Evolutionary conservation across 2,888 invertebrate genomes (phyloP), one percentile per base, ranked within the genome.

Genomic region (Melinopterus prodromus): DNA sequence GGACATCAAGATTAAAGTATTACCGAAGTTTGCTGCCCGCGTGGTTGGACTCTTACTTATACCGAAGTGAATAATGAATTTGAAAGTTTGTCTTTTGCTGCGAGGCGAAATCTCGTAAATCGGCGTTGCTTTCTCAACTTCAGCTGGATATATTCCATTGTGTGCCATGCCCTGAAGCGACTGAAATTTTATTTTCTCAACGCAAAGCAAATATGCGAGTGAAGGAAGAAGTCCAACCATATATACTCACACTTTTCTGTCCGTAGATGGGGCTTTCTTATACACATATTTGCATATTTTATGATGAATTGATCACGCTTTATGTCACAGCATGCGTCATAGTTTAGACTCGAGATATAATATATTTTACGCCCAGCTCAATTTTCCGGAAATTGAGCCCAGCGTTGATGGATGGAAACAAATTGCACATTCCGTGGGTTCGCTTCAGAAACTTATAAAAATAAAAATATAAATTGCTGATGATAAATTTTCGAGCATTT

Each of bases 1-100:
- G 5, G 53, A 53, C 53, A 53, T 53, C 53, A 53, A 12, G 53
- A 53, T 53, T 53, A 53, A 53, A 53, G 53, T 53, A 2, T 53
- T 53, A 53, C 7, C 9, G 12, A 53, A 53, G 53, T 53, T 53
- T 4, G 12, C 2, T 9, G 53, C 53, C 12, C 9, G 53, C 53
- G 53, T 53, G 5, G 53, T 2, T 53, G 53, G 53, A 53, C 53
- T 53, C 53, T 53, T 53, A 53, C 53, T 53, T 53, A 53, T 53
- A 53, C 53, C 53, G 53, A 53, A 53, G 53, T 53, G 53, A 53
- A 53, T 53, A 53, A 53, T 53, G 53, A 53, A 53, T 53, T 53
- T 4, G 9, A 12, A 53, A 53, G 53, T 53, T 53, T 53, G 53
- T 53, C 53, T 53, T 53, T 53, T 53, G 53, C 53, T 53, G 53